These are phyloP conservation scores for Drosophila niveifrons DNA, from an alignment of 2,888 invertebrate genomes.

Conservation along the genomic window DNA sequence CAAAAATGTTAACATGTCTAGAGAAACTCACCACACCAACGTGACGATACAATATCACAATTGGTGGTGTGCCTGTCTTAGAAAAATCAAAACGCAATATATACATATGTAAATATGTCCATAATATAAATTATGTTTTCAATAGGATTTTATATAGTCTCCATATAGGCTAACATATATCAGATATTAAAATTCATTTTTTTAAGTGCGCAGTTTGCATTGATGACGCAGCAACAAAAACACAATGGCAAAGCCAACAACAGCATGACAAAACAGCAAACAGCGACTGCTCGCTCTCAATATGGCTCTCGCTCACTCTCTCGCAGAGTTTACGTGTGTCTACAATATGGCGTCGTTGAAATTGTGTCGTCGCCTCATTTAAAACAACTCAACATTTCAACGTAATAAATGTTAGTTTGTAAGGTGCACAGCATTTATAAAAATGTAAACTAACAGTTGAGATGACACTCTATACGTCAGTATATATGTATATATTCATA, in stretches of 20 bases:
- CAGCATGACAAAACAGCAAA: constrained; percentile 60
- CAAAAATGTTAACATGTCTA: constrained; percentile 60
- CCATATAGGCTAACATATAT: constrained; percentile 15
- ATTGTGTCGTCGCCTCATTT: constrained; percentile 73
- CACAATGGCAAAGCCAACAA: constrained; percentile 66
- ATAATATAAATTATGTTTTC: background rate
- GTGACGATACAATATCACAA: constrained; percentile 37
- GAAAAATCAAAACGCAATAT: constrained; percentile 24
- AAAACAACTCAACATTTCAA: constrained; percentile 49
- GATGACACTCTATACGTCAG: background rate
- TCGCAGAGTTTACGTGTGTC: constrained; percentile 45
- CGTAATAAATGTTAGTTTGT: constrained; percentile 35
- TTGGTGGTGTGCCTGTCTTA: constrained; percentile 24
- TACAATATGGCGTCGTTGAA: constrained; percentile 76
- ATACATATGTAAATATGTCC: background rate
- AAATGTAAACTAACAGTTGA: constrained; percentile 20
- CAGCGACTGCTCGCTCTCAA: constrained; percentile 53
- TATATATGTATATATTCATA: background rate
- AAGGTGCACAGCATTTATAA: constrained; percentile 1
- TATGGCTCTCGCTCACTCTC: constrained; percentile 53
- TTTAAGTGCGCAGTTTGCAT: constrained; percentile 77
- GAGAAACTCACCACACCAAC: constrained; percentile 63
- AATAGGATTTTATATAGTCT: constrained; percentile 8
- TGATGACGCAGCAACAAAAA: constrained; percentile 78
- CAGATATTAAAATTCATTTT: constrained; percentile 43